Conservation (phyloP, 1,140 invertebrate genomes). For the Dendrolimus punctatus region DNA sequence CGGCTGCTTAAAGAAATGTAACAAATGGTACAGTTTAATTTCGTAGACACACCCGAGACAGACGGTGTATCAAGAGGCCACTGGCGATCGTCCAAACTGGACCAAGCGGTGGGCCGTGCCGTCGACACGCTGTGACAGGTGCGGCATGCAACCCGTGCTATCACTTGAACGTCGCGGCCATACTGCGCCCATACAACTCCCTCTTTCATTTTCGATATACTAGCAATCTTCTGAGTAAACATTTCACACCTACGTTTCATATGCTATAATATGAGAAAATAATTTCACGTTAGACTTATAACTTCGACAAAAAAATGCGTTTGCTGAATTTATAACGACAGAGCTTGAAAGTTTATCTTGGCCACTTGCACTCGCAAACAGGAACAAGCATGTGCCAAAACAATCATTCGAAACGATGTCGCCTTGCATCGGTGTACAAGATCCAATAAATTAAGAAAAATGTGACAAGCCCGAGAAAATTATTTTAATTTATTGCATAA, state of each 20-base stretch:
- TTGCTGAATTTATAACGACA: constrained; percentile 5
- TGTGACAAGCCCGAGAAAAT: constrained; percentile 31
- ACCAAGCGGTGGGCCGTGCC: constrained; percentile 57
- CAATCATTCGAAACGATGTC: constrained; percentile 31
- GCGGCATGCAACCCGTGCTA: constrained; percentile 63
- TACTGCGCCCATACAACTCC: constrained; percentile 26
- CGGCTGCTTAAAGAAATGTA: constrained; percentile 60
- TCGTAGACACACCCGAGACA: constrained; percentile 63
- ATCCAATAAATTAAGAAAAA: constrained; percentile 42
- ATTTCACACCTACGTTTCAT: too few relatives aligned
- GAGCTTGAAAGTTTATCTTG: constrained; percentile 22
- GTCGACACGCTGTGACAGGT: constrained; percentile 57
- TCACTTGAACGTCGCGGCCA: constrained; percentile 43
- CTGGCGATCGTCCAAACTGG: constrained; percentile 59
- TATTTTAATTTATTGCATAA: constrained; percentile 40
- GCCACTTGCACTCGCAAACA: constrained; percentile 19
- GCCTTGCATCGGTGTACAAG: constrained; percentile 20
- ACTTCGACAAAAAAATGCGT: constrained; percentile 6
- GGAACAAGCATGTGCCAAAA: constrained; percentile 34
- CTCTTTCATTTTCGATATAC: constrained; percentile 8
- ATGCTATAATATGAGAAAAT: too few relatives aligned
- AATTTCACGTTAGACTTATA: constrained; percentile 8
- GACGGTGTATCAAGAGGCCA: constrained; percentile 50
- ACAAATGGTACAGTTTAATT: constrained; percentile 69
- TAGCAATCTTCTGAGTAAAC: background rate